Percentiles rank a stretch among this genome's conserved stretches.
These are phyloP conservation scores for Phenganax stokvisi DNA, from an alignment of 92 coral and sea anemone species.

Conservation along the genomic window DNA sequence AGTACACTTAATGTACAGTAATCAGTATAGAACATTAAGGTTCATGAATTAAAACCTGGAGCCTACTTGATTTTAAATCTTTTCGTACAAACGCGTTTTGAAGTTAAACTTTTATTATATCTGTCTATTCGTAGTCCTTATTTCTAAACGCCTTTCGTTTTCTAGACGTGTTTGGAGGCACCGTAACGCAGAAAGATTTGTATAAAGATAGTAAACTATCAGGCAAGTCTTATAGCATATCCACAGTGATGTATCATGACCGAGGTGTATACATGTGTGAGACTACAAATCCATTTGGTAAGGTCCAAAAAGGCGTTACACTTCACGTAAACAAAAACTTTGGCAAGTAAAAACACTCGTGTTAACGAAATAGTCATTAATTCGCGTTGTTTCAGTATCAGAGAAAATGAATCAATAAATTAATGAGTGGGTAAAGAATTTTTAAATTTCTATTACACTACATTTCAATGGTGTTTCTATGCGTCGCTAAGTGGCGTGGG, in stretches of 20 bases:
- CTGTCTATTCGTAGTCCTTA: no score
- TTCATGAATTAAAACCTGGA: no score
- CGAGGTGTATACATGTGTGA: conserved; percentile 21
- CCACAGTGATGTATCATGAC: conserved; percentile 18
- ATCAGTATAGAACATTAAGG: no score
- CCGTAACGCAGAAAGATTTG: conserved; percentile 16
- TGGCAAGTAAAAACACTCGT: neutral
- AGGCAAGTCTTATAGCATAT: conserved; percentile 28
- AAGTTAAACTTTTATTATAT: no score
- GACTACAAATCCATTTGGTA: conserved; percentile 22
- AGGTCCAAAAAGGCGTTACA: neutral
- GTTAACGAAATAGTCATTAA: neutral
- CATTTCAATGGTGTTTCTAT: neutral
- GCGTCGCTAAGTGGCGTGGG: neutral
- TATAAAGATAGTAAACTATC: neutral
- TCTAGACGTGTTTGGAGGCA: conserved; percentile 32
- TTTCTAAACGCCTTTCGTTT: neutral
- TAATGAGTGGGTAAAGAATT: neutral
- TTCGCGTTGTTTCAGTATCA: neutral
- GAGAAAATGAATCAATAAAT: conserved; percentile 5
- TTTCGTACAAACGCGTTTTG: no score
- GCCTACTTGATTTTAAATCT: no score
- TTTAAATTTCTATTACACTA: neutral
- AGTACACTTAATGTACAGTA: no score
- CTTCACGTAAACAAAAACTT: conserved; percentile 28